Conservation (phyloP, 2,888 invertebrate species). For the Lasioglossum vierecki region DNA sequence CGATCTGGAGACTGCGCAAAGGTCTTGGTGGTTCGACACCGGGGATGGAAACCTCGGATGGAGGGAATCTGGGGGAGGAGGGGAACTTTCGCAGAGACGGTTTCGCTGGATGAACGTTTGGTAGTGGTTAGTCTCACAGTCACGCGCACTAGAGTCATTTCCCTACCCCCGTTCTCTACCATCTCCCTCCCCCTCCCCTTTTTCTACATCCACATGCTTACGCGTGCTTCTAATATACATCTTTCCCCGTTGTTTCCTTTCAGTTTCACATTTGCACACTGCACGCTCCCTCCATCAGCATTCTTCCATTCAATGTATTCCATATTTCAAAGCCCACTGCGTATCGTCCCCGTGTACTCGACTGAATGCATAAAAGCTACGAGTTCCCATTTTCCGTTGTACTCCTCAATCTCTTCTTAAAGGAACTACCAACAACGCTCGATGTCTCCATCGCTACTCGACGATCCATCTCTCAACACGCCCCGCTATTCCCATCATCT, state of each 20-base stretch:
- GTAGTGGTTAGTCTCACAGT: slow-evolving; percentile 38
- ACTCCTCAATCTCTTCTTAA: background rate
- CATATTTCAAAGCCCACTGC: slow-evolving; percentile 25
- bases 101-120: slow-evolving; percentile 49
- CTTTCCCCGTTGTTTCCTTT: slow-evolving; percentile 43
- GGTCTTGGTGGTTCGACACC: slow-evolving; percentile 36
- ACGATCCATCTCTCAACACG: background rate
- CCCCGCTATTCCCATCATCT: background rate
- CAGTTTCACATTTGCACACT: slow-evolving; percentile 20
- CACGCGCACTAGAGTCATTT: slow-evolving; percentile 36
- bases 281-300: slow-evolving; percentile 26
- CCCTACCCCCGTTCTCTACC: background rate
- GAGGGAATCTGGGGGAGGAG: background rate
- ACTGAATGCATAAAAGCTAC: slow-evolving; percentile 1
- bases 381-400: background rate
- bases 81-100: slow-evolving; percentile 42
- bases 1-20: slow-evolving; percentile 64
- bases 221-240: slow-evolving; percentile 27
- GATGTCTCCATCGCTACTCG: background rate
- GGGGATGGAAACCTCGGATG: slow-evolving; percentile 27
- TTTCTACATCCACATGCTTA: background rate
- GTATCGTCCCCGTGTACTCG: slow-evolving; percentile 21
- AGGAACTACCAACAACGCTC: slow-evolving; percentile 20
- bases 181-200: background rate
- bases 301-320: slow-evolving; percentile 30